A percentile compares a stretch with the other conserved stretches of the same genome.
These are phyloP conservation scores for Rutilus rutilus DNA, from an alignment of 2,113 vertebrate genomes.

Conservation along the genomic window DNA sequence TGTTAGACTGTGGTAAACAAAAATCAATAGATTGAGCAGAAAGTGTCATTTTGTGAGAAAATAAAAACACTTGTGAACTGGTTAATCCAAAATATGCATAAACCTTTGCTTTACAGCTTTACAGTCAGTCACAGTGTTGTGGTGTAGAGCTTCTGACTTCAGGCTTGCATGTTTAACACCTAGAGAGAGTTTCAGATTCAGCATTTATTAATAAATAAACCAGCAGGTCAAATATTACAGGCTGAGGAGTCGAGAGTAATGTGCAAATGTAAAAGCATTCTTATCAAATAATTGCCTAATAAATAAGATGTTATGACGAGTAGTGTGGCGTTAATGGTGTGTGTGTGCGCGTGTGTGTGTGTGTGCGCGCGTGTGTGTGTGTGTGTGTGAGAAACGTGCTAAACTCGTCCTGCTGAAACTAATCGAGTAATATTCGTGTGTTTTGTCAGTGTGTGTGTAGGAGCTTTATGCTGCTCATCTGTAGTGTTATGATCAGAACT, in stretches of 20 bases:
- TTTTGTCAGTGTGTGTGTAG: no score
- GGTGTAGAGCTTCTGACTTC: background rate
- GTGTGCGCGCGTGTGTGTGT: no score
- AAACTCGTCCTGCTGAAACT: conserved; percentile 61
- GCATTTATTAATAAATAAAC: conserved; percentile 1
- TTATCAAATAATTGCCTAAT: conserved; percentile 84
- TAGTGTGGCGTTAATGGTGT: conserved; percentile 70
- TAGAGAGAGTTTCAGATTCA: background rate
- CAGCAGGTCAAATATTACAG: conserved; percentile 13
- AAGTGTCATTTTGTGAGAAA: background rate
- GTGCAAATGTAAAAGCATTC: conserved; percentile 65
- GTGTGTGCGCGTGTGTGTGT: background rate
- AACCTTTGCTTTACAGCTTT: background rate
- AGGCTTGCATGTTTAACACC: background rate
- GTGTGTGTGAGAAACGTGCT: conserved; percentile 52
- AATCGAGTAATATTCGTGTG: background rate
- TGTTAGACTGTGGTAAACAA: background rate
- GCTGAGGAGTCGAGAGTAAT: conserved; percentile 40
- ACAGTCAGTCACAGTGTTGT: background rate
- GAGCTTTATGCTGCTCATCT: background rate
- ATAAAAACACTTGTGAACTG: background rate
- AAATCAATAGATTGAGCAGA: background rate
- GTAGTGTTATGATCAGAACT: background rate
- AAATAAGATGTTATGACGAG: conserved; percentile 77
- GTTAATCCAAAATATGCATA: background rate